Evolutionary conservation across 2,113 vertebrate species (phyloP), one percentile per base, ranked within the genome.

Genomic region (Casuarius casuarius): DNA sequence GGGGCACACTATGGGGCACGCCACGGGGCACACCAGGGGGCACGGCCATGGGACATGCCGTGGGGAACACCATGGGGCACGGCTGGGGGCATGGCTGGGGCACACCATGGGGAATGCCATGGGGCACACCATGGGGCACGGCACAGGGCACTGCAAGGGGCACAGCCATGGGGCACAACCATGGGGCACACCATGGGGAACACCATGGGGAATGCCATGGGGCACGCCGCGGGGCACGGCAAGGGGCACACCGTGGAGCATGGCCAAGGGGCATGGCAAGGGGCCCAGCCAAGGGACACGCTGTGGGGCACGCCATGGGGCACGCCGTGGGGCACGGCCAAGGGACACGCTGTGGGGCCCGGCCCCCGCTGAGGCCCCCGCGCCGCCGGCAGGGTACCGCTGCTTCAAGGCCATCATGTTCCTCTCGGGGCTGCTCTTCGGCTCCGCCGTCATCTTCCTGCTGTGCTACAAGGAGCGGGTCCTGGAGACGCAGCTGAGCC

Each of bases 391-490:
- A 22, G 99, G 99, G 79, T 99, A 99, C 89, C 98, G 98, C 95
- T 99, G 99, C 96, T 99, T 99, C 98, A 99, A 99, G 96, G 99
- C 99, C 29, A 98, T 99, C 91, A 99, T 99, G 98, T 99, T 99
- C 97, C 98, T 99, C 54, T 99, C 98, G 0, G 99, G 99, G 35
- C 98, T 99, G 93, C 98, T 99, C 95, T 98, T 99, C 5, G 99
- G 99, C 94, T 98, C 99, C 1, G 95, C 98, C 81, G 97, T 99
- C 92, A 99, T 99, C 96, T 99, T 99, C 97, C 94, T 99, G 89
- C 97, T 99, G 52, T 99, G 99, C 97, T 98, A 99, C 97, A 98
- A 99, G 95, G 98, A 99, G 92, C 98, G 98, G 3, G 98, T 99
- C 40, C 97, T 99, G 97, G 98, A 99, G 97, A 99, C 98, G 6